Evolutionary conservation across 1,140 invertebrate genomes (phyloP), one percentile per base, ranked within the genome.

Genomic region (Schmidtea mediterranea): DNA sequence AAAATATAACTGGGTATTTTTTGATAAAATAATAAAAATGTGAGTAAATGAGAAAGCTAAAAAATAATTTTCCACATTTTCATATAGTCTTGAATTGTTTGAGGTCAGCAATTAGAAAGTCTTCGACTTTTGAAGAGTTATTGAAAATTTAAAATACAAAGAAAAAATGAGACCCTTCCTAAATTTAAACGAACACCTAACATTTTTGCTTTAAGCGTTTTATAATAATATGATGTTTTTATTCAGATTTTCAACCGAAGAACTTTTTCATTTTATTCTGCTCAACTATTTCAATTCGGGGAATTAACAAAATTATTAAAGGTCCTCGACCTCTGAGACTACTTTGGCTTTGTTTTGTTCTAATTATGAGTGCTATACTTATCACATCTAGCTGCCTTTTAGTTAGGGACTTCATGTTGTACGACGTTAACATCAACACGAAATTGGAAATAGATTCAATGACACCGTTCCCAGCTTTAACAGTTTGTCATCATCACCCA

Each of bases 401-500:
- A 5, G 21, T 45, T 2, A 6, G 15, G 2, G 43, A 45, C 22
- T 45, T 19, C 21, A 15, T 45, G 15, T 19, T 19, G 15, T 45
- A 45, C 19, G 43, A 45, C 22, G 43, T 21, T 5, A 45, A 15
- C 6, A 21, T 45, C 6, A 45, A 45, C n/a, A 19, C 43, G n/a
- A 45, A 19, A 8, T 8, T 45, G 6, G 21, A 45, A n/a, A 13
- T 45, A 13, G 43, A 45, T 24, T 15, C 15, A 13, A 13, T 22
- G 5, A 45, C 15, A 19, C 43, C 43, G 22, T 45, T 45, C 22
- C 43, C 43, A 13, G 15, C 43, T 13, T 5, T 45, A 19, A 45
- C 43, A 9, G 18, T 45, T 19, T 45, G 43, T 21, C 43, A 24
- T 13, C 43, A 45, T 45, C 15, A 45, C n/a, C 43, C 43, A 21